A percentile compares a stretch with the other conserved stretches of the same genome.
phyloP scores from a whole-genome alignment of 2,888 invertebrate genomes.

The Cinara cedri region DNA sequence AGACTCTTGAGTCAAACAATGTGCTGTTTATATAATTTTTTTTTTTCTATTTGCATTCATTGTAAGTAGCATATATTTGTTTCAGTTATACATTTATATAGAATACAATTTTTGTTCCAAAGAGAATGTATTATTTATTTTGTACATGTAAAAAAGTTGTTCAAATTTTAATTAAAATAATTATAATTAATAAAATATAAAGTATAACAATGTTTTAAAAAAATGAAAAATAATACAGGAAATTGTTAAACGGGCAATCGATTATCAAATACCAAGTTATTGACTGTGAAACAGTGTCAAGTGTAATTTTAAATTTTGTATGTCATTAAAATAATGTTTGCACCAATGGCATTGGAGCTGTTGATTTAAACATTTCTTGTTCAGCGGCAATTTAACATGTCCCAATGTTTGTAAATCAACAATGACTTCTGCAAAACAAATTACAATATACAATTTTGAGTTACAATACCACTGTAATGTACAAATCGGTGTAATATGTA shows the following conservation, averaged over 20 bases:
- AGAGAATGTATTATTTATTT: slow-evolving; percentile 4
- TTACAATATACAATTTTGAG: neutral
- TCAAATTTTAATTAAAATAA: neutral
- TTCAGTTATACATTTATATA: slow-evolving; percentile 29
- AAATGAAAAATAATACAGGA: neutral
- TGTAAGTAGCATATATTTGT: slow-evolving; percentile 41
- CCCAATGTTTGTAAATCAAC: slow-evolving; percentile 7
- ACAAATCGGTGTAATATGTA: no score
- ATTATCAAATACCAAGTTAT: neutral
- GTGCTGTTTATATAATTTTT: slow-evolving; percentile 12
- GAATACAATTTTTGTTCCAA: slow-evolving; percentile 9
- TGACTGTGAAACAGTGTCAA: neutral
- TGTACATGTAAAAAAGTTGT: neutral
- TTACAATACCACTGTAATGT: no score
- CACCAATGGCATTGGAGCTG: slow-evolving; percentile 7
- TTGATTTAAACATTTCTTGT: slow-evolving; percentile 37
- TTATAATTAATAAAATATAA: neutral
- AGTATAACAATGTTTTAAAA: neutral
- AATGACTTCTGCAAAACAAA: slow-evolving; percentile 39
- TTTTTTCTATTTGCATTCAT: slow-evolving; percentile 31
- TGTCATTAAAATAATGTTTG: neutral
- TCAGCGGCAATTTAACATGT: neutral
- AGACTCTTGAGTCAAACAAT: slow-evolving; percentile 30
- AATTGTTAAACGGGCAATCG: neutral
- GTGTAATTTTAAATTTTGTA: slow-evolving; percentile 24